Conservation (phyloP, 2,113 vertebrate species). For the Pagrus major region DNA sequence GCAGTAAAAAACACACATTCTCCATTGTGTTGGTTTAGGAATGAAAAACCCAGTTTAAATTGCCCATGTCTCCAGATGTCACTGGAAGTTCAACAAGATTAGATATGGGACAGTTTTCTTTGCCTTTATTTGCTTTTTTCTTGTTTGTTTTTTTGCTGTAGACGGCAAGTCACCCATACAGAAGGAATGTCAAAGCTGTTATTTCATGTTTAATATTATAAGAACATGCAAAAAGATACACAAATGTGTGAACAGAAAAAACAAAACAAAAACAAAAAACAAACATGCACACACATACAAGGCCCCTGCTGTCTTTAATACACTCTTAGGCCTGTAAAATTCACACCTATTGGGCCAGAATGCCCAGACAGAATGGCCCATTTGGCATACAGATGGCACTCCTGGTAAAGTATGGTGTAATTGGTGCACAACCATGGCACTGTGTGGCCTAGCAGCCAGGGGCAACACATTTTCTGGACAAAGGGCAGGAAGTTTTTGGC, state of each 20-base stretch:
- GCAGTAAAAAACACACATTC: conserved; percentile 69
- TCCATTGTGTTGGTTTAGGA: conserved; percentile 66
- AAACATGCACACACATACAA: conserved; percentile 26
- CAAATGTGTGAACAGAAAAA: not conserved
- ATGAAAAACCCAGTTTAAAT: conserved; percentile 73
- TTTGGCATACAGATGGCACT: conserved; percentile 82
- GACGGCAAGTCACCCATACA: conserved; percentile 22
- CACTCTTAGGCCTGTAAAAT: conserved; percentile 62
- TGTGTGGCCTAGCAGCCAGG: conserved; percentile 79
- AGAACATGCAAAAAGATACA: conserved; percentile 16
- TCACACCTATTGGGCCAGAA: conserved; percentile 74
- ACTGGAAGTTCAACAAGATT: conserved; percentile 81
- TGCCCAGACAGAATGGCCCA: conserved; percentile 72
- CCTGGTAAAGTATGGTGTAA: conserved; percentile 78
- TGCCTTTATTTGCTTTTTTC: conserved; percentile 58
- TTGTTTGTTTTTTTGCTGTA: too few species aligned
- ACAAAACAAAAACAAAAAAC: not conserved
- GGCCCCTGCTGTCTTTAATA: conserved; percentile 61
- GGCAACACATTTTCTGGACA: conserved; percentile 79
- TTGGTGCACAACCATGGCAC: conserved; percentile 80
- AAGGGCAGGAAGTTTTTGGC: conserved; percentile 78
- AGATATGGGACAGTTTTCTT: conserved; percentile 74
- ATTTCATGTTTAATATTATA: conserved; percentile 39
- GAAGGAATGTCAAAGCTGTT: conserved; percentile 46
- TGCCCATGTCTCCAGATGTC: conserved; percentile 75